phyloP scores from a whole-genome alignment of 2,113 vertebrate genomes.

The Chamaetylas fuelleborni region DNA sequence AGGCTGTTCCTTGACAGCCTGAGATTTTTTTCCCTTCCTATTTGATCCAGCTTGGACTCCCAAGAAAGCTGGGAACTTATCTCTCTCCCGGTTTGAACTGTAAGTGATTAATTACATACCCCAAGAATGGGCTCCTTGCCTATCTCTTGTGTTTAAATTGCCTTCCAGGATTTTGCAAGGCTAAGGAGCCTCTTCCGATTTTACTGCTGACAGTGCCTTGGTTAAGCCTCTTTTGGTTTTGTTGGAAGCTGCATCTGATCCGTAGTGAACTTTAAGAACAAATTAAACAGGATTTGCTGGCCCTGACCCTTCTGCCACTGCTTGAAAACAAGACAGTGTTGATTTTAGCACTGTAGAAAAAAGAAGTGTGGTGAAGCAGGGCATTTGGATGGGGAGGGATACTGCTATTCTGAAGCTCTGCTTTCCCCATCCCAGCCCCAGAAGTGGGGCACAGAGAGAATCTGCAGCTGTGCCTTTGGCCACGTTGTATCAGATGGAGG shows the following conservation, averaged over 20 bases:
- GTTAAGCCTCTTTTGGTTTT: slow-evolving; percentile 28
- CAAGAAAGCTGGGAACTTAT: neutral
- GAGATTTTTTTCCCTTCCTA: neutral
- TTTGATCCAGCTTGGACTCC: neutral
- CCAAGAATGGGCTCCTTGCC: neutral
- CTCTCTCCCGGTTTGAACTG: slow-evolving; percentile 19
- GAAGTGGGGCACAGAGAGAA: neutral
- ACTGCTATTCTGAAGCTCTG: neutral
- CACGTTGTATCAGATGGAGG: neutral
- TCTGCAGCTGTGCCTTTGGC: slow-evolving; percentile 4
- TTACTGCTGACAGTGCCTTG: neutral
- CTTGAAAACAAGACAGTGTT: neutral
- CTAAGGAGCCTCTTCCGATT: slow-evolving; percentile 18
- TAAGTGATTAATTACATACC: slow-evolving; percentile 45
- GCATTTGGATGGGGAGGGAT: neutral
- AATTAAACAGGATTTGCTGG: slow-evolving; percentile 26
- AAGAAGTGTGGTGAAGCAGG: neutral
- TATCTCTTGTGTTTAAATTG: slow-evolving; percentile 50
- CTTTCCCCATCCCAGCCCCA: neutral
- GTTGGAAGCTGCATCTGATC: slow-evolving; percentile 7
- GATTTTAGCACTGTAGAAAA: neutral
- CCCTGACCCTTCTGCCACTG: neutral
- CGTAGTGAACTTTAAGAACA: neutral
- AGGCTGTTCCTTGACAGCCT: neutral
- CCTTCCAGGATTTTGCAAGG: slow-evolving; percentile 34